Percentiles rank a stretch among this genome's conserved stretches.
phyloP scores from a whole-genome alignment of 2,888 invertebrate genomes.

The Encarsia formosa region DNA sequence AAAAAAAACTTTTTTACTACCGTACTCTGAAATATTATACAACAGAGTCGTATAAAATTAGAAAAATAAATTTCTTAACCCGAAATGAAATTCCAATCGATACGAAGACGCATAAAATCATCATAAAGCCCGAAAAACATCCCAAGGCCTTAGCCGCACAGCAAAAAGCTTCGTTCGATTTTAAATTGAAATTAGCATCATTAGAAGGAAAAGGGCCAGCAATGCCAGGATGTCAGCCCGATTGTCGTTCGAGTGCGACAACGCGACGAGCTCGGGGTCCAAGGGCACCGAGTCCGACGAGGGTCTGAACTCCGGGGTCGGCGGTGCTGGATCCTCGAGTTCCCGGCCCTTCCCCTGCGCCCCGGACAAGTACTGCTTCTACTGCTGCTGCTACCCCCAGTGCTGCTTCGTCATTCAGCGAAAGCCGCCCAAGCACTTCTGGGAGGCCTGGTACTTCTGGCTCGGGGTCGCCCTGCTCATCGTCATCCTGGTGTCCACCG shows the following conservation, averaged over 20 bases:
- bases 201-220: no score
- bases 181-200: no score
- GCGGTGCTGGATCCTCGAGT: conserved; percentile 4
- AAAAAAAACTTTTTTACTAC: no score
- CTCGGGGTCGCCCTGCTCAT: conserved; percentile 41
- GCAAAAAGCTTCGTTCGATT: no score
- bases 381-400: conserved; percentile 43
- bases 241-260: conserved; percentile 40
- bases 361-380: conserved; percentile 40
- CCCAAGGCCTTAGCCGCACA: no score
- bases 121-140: no score
- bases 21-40: no score
- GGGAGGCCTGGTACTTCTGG: conserved; percentile 48
- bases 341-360: conserved; percentile 37
- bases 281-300: conserved; percentile 30
- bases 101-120: no score
- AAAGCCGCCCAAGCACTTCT: conserved; percentile 42
- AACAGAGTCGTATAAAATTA: no score
- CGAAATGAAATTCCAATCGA: no score
- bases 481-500: conserved; percentile 42
- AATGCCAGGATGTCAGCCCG: conserved; percentile 21
- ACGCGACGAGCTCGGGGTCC: no score
- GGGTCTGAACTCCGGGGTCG: neutral
- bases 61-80: no score
- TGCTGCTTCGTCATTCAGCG: conserved; percentile 43